Evolutionary conservation across 2,888 invertebrate species (phyloP).

Genomic region (Patella pellucida): DNA sequence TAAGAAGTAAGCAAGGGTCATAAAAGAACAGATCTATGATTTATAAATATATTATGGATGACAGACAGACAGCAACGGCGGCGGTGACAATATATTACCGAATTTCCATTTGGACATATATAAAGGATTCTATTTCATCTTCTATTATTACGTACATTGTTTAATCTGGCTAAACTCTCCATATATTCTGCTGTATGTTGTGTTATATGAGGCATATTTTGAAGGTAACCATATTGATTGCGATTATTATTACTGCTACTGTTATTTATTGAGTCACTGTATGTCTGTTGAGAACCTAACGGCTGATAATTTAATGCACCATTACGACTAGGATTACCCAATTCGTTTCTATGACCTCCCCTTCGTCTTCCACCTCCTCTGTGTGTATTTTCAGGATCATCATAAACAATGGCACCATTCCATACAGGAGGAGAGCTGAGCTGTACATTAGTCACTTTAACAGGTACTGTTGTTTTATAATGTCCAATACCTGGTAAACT

Average conservation of each 20-base stretch:
- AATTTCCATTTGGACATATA: no score
- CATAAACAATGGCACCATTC: conserved; percentile 54
- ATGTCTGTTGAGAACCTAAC: conserved; percentile 22
- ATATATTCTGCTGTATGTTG: conserved; percentile 37
- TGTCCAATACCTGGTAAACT: conserved; percentile 64
- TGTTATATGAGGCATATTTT: conserved; percentile 28
- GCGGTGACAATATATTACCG: no score
- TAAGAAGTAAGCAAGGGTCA: no score
- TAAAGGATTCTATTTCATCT: not conserved
- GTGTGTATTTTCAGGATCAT: conserved; percentile 50
- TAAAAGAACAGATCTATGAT: no score
- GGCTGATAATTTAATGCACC: conserved; percentile 25
- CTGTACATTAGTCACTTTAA: conserved; percentile 70
- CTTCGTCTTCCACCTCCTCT: conserved; percentile 41
- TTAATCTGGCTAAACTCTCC: conserved; percentile 31
- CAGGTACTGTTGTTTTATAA: conserved; percentile 65
- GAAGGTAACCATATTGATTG: conserved; percentile 29
- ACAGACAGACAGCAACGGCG: no score
- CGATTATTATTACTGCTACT: conserved; percentile 27
- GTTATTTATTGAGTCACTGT: conserved; percentile 8
- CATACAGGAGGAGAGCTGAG: conserved; percentile 58
- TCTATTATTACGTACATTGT: not conserved
- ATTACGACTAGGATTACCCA: conserved; percentile 19
- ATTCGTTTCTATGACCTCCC: conserved; percentile 23
- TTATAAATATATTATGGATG: no score